phyloP scores from a whole-genome alignment of 2,113 vertebrate species.

The Ursus arctos region DNA sequence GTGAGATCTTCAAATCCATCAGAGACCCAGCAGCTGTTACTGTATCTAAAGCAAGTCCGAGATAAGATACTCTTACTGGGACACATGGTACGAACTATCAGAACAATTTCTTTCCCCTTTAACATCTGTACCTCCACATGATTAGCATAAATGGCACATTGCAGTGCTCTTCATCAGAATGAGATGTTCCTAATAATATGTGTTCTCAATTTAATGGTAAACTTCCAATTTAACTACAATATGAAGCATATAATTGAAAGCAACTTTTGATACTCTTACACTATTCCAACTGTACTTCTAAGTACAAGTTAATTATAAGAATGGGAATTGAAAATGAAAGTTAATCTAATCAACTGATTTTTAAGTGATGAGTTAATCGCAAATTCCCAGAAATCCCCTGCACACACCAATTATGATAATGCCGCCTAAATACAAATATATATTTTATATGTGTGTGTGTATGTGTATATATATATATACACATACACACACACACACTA shows the following conservation, averaged over 20 bases:
- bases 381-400: slow-evolving; percentile 46
- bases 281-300: slow-evolving; percentile 61
- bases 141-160: slow-evolving; percentile 40
- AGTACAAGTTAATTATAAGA: slow-evolving; percentile 73
- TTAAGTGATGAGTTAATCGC: slow-evolving; percentile 10
- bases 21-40: slow-evolving; percentile 36
- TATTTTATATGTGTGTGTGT: too few species aligned
- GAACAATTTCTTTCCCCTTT: neutral
- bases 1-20: neutral
- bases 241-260: slow-evolving; percentile 74
- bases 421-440: neutral
- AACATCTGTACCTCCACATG: slow-evolving; percentile 20
- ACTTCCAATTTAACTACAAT: slow-evolving; percentile 62
- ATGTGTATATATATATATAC: too few species aligned
- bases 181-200: slow-evolving; percentile 58
- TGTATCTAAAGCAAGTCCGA: slow-evolving; percentile 42
- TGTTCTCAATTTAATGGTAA: slow-evolving; percentile 75
- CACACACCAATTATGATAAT: slow-evolving; percentile 53
- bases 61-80: slow-evolving; percentile 30
- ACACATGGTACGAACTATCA: neutral
- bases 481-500: neutral
- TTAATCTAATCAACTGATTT: slow-evolving; percentile 68
- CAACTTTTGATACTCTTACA: slow-evolving; percentile 58
- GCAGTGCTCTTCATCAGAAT: slow-evolving; percentile 72
- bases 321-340: slow-evolving; percentile 62